These are phyloP conservation scores for Ia io DNA, from an alignment of 2,113 vertebrate species.

Conservation along the genomic window DNA sequence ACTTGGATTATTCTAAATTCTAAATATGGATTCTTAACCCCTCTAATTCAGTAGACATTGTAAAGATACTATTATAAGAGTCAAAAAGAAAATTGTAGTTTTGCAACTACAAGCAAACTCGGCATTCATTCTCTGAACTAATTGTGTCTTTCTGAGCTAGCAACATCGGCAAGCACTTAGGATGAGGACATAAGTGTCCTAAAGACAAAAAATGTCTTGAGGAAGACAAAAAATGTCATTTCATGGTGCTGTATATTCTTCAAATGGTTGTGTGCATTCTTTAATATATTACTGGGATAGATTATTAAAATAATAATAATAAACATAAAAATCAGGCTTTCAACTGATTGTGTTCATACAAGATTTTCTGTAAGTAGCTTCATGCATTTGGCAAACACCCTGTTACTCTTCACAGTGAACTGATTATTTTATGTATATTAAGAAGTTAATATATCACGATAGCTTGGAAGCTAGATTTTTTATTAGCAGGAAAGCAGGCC, in stretches of 20 bases:
- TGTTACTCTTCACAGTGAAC: neutral
- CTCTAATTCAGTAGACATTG: neutral
- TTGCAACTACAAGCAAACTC: neutral
- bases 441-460: conserved; percentile 22
- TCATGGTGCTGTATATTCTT: neutral
- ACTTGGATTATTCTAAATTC: neutral
- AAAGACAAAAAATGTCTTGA: neutral
- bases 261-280: neutral
- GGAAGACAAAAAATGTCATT: neutral
- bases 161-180: neutral
- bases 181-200: neutral
- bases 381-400: neutral
- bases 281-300: neutral
- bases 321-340: conserved; percentile 28
- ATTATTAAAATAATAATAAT: conserved; percentile 32
- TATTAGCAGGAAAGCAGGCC: neutral
- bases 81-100: neutral
- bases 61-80: neutral
- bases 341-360: neutral
- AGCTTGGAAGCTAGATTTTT: neutral
- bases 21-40: neutral
- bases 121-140: neutral
- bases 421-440: neutral
- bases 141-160: neutral
- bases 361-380: neutral